Conservation (phyloP, 64 coral and sea anemone genomes). For the Acropora yongei region DNA sequence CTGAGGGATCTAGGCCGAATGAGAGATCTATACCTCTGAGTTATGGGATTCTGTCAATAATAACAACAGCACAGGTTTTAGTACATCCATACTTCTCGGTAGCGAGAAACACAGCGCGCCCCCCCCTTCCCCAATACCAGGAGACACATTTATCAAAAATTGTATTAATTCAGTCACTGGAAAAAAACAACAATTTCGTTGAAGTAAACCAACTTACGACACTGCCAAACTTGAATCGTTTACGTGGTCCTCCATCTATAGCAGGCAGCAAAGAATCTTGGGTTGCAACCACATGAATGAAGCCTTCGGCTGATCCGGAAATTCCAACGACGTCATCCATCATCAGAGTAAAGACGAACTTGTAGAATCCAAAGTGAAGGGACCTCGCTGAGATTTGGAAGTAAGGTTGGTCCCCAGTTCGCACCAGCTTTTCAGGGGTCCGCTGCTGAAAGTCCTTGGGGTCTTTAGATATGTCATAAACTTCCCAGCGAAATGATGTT, state of each 20-base stretch:
- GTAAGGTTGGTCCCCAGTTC: neutral
- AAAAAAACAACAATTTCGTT: too few species aligned
- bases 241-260: constrained; percentile 8
- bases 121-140: too few species aligned
- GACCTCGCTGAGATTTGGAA: constrained; percentile 13
- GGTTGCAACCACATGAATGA: constrained; percentile 43
- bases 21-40: too few species aligned
- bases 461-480: constrained; percentile 19
- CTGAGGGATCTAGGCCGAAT: too few species aligned
- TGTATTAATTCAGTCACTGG: too few species aligned
- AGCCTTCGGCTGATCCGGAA: constrained; percentile 12
- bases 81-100: too few species aligned
- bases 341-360: constrained; percentile 26
- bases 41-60: neutral
- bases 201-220: neutral
- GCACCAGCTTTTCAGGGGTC: neutral
- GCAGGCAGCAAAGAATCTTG: constrained; percentile 3
- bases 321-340: constrained; percentile 45
- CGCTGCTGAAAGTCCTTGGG: neutral
- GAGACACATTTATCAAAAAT: too few species aligned
- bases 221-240: constrained; percentile 26
- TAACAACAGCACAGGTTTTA: too few species aligned
- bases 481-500: constrained; percentile 61
- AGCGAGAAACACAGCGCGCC: too few species aligned
- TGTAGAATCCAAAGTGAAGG: constrained; percentile 60